Conservation (phyloP, 2,113 vertebrate genomes). For the Verasper variegatus region DNA sequence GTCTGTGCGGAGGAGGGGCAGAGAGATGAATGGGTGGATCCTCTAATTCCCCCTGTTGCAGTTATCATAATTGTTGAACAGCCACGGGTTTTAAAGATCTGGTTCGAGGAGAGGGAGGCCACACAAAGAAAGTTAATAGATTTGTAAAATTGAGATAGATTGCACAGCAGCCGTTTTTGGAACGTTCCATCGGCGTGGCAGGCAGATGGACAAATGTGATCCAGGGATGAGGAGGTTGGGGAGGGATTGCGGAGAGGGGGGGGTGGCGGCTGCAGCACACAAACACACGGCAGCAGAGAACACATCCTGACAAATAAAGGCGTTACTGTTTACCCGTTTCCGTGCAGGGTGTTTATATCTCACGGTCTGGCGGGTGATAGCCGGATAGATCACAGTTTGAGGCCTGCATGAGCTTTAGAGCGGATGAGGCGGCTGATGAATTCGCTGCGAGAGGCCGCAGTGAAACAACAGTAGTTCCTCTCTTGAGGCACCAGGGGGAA, state of each 20-base stretch:
- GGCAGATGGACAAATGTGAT: slow-evolving; percentile 81
- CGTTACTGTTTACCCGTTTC: slow-evolving; percentile 45
- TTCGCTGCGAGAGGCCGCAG: slow-evolving; percentile 32
- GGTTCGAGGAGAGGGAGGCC: slow-evolving; percentile 72
- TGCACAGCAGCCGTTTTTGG: slow-evolving; percentile 73
- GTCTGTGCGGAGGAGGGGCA: slow-evolving; percentile 80
- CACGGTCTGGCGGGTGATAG: slow-evolving; percentile 28
- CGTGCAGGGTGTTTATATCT: slow-evolving; percentile 18
- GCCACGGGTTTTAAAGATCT: slow-evolving; percentile 81
- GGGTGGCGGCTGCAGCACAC: slow-evolving; percentile 10
- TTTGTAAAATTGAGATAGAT: slow-evolving; percentile 84
- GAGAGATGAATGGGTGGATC: slow-evolving; percentile 84
- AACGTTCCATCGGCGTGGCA: slow-evolving; percentile 69
- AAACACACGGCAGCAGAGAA: slow-evolving; percentile 41
- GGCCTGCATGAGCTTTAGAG: slow-evolving; percentile 33
- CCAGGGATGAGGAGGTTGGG: slow-evolving; percentile 50
- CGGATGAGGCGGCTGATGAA: slow-evolving; percentile 33
- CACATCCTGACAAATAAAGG: slow-evolving; percentile 67
- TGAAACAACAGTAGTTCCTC: slow-evolving; percentile 76
- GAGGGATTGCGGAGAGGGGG: not conserved
- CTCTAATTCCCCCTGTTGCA: slow-evolving; percentile 83
- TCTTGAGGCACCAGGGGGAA: slow-evolving; percentile 84
- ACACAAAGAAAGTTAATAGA: slow-evolving; percentile 84
- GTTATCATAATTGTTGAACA: slow-evolving; percentile 86
- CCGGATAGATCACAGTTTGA: slow-evolving; percentile 62